Evolutionary conservation across 2,888 invertebrate genomes (phyloP).

Genomic region (Luperina testacea): DNA sequence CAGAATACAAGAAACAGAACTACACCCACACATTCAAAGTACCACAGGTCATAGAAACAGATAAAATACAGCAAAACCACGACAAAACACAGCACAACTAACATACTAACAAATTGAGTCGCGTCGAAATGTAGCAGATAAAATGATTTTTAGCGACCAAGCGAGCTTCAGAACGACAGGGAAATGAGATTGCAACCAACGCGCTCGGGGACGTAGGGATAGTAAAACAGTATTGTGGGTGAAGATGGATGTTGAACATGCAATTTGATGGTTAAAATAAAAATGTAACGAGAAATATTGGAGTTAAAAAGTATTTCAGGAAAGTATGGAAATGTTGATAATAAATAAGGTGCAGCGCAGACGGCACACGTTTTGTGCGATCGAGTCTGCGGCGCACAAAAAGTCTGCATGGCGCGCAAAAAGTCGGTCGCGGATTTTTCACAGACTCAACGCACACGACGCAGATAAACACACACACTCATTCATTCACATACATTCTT

Average conservation of each 20-base stretch:
- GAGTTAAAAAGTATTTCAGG: background rate
- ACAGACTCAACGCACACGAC: no score
- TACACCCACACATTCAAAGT: background rate
- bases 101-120: slow-evolving; percentile 41
- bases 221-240: slow-evolving; percentile 33
- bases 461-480: no score
- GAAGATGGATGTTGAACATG: slow-evolving; percentile 19
- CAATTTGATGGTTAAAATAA: slow-evolving; percentile 55
- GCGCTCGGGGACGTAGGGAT: slow-evolving; percentile 32
- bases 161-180: slow-evolving; percentile 56
- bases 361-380: no score
- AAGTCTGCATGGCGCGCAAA: no score
- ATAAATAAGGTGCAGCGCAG: no score
- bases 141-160: slow-evolving; percentile 63
- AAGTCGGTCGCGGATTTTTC: no score
- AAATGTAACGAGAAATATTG: slow-evolving; percentile 11
- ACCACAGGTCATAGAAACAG: background rate
- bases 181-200: slow-evolving; percentile 62
- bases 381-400: no score
- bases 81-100: background rate
- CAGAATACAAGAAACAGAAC: background rate
- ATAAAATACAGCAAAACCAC: background rate
- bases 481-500: no score
- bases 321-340: no score
- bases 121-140: slow-evolving; percentile 55